phyloP scores from a whole-genome alignment of 2,888 invertebrate genomes.

The Subacronicta megacephala region DNA sequence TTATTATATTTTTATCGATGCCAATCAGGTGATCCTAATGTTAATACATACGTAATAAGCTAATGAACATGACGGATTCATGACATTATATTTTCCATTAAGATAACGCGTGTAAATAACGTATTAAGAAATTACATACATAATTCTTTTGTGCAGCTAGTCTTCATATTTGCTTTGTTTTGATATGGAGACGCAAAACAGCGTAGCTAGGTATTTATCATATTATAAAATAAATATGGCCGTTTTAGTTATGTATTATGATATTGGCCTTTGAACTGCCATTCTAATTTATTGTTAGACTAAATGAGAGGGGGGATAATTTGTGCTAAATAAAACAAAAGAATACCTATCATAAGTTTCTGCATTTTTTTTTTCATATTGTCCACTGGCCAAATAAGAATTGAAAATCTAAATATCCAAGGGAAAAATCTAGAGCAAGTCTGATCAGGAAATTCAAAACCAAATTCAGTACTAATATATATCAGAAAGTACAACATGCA shows the following conservation, averaged over 20 bases:
- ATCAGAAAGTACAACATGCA: background rate
- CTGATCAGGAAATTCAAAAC: background rate
- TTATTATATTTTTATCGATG: background rate
- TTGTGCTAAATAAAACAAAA: conserved; percentile 1
- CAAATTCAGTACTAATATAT: background rate
- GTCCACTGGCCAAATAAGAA: too few relatives aligned
- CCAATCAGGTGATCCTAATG: background rate
- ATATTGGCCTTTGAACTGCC: conserved; percentile 47
- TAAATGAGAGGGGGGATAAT: conserved; percentile 22
- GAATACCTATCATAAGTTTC: background rate
- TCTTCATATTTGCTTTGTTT: conserved; percentile 7
- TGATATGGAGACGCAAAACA: conserved; percentile 18
- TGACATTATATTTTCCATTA: conserved; percentile 17
- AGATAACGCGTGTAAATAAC: conserved; percentile 11
- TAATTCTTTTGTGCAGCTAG: background rate
- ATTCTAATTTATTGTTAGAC: conserved; percentile 37
- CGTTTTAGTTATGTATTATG: conserved; percentile 17
- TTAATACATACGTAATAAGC: background rate
- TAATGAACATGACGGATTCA: conserved; percentile 16
- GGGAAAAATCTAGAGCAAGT: too few relatives aligned
- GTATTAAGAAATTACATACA: background rate
- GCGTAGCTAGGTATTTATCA: conserved; percentile 12
- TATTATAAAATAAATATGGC: conserved; percentile 16
- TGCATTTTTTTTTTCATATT: too few relatives aligned
- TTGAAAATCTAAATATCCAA: background rate